phyloP scores from a whole-genome alignment of 2,113 vertebrate species.

The Clarias magur region DNA sequence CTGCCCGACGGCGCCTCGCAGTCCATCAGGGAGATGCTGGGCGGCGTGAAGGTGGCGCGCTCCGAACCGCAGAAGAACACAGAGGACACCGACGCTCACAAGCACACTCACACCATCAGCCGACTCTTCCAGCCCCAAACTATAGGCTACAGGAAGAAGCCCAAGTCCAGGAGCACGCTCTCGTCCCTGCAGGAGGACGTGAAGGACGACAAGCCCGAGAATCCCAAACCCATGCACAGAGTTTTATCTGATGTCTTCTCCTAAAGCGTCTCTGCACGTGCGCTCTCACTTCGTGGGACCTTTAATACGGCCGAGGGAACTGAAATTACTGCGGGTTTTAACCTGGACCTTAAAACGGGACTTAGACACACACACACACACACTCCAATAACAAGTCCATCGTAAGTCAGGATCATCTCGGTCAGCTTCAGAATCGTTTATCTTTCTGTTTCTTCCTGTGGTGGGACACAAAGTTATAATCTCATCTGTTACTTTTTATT shows the following conservation, averaged over 20 bases:
- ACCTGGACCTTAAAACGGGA: no score
- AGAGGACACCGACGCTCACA: conserved; percentile 80
- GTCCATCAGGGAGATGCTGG: conserved; percentile 73
- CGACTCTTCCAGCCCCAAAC: conserved; percentile 79
- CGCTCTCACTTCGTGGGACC: neutral
- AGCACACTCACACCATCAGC: conserved; percentile 79
- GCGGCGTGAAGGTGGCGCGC: conserved; percentile 61
- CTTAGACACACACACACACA: no score
- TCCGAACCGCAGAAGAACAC: conserved; percentile 53
- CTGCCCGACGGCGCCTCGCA: conserved; percentile 69
- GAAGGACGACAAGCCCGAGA: conserved; percentile 58
- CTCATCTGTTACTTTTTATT: neutral
- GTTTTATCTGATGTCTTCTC: conserved; percentile 64
- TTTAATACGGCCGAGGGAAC: neutral
- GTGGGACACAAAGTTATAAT: neutral
- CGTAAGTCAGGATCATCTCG: neutral
- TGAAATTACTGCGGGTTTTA: neutral
- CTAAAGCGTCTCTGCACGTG: neutral
- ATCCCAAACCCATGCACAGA: conserved; percentile 55
- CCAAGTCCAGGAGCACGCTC: conserved; percentile 71
- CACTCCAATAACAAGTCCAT: no score
- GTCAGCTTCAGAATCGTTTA: neutral
- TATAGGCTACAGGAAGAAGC: conserved; percentile 73
- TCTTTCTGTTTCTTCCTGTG: neutral
- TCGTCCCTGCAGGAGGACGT: conserved; percentile 66